A percentile compares a stretch with the other conserved stretches of the same genome.
Evolutionary conservation across 2,888 invertebrate species (phyloP).

Genomic region (Priocnemis perturbator): DNA sequence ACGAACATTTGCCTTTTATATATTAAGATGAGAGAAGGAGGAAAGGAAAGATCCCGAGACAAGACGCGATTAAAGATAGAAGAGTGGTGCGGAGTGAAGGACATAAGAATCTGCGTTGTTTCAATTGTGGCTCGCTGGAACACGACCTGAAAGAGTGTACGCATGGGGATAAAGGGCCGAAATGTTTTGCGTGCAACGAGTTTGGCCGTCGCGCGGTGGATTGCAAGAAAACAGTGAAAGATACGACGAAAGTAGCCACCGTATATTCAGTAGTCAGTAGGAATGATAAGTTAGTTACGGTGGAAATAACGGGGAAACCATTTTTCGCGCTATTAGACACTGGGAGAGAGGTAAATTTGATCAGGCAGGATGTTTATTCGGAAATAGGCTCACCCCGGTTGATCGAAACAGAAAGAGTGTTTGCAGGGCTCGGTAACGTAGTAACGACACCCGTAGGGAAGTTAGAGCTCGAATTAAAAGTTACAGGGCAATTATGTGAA

Average conservation of each 20-base stretch:
- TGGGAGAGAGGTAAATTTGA: background rate
- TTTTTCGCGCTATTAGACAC: background rate
- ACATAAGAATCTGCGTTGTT: background rate
- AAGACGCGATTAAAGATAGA: background rate
- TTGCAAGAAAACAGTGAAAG: no score
- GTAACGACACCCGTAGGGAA: no score
- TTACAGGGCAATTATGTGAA: no score
- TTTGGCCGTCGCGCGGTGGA: no score
- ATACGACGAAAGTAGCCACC: no score
- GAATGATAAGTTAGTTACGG: no score
- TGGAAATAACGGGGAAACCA: background rate
- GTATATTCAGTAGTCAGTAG: no score
- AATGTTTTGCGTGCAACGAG: no score
- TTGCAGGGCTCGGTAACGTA: background rate
- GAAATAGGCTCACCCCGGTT: no score
- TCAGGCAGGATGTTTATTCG: no score
- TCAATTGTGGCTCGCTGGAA: background rate
- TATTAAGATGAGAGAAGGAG: background rate
- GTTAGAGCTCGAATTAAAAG: no score
- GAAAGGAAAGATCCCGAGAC: background rate
- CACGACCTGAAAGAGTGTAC: constrained; percentile 36
- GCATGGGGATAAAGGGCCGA: constrained; percentile 16
- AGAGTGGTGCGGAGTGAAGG: background rate
- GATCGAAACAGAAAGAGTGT: background rate
- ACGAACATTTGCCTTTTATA: no score